Percentiles rank a stretch among this genome's conserved stretches.
These are phyloP conservation scores for Galeopterus variegatus DNA, from an alignment of 2,113 vertebrate genomes.

Conservation along the genomic window DNA sequence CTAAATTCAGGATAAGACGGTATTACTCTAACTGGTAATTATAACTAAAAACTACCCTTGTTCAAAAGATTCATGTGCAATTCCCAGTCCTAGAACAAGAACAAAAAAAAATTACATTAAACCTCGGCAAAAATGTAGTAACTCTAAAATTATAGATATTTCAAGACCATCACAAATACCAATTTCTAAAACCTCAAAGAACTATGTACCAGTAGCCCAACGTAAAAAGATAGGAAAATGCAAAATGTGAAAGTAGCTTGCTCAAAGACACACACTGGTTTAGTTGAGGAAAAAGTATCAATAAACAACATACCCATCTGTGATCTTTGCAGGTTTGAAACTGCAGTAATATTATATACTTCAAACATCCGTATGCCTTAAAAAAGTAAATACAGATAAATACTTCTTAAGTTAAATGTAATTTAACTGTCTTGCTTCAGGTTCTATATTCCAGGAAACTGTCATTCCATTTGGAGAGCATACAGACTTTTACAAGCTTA, in stretches of 20 bases:
- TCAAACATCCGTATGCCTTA: not conserved
- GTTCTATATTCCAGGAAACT: not conserved
- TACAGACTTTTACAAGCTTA: not conserved
- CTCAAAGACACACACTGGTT: not conserved
- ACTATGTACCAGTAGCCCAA: not conserved
- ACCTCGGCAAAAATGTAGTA: not conserved
- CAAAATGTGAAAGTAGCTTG: not conserved
- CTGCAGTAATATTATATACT: not conserved
- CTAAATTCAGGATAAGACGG: not conserved
- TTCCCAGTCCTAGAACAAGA: not conserved
- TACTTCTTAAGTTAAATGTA: not conserved
- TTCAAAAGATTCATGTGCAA: not conserved
- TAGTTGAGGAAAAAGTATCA: not conserved
- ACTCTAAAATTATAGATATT: not conserved
- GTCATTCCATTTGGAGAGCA: not conserved
- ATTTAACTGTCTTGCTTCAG: conserved; percentile 4
- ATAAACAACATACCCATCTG: not conserved
- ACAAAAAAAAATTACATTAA: not conserved
- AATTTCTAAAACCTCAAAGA: conserved; percentile 25
- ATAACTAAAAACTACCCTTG: not conserved
- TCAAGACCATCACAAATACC: not conserved
- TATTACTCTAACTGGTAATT: not conserved
- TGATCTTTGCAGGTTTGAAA: not conserved
- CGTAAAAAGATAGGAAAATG: not conserved
- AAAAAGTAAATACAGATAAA: conserved; percentile 1